Evolutionary conservation across 2,888 invertebrate genomes (phyloP).

Genomic region (Miltochrista miniata): DNA sequence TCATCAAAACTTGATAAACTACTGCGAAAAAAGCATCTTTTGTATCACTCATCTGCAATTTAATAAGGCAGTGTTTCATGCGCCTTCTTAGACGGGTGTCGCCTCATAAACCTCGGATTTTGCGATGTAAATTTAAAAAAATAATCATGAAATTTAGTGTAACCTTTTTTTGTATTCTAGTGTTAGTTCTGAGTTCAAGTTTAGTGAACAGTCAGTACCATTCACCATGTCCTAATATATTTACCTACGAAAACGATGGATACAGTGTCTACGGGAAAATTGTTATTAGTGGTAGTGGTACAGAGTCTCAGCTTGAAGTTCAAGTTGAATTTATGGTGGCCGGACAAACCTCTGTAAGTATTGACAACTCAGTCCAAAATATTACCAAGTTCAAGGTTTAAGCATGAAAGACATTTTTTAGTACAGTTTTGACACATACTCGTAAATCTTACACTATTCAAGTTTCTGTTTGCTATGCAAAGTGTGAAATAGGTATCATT

Average conservation of each 20-base stretch:
- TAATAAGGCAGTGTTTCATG: conserved; percentile 41
- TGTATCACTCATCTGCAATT: conserved; percentile 4
- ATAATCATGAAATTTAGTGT: conserved; percentile 35
- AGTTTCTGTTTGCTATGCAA: too few relatives aligned
- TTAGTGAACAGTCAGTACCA: conserved; percentile 47
- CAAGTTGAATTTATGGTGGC: conserved; percentile 60
- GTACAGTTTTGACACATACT: too few relatives aligned
- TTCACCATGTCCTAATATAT: conserved; percentile 64
- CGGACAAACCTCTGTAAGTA: conserved; percentile 52
- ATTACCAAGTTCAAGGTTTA: too few relatives aligned
- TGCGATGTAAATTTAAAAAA: conserved; percentile 21
- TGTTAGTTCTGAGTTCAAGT: conserved; percentile 41
- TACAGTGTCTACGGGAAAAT: conserved; percentile 53
- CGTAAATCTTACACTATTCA: too few relatives aligned
- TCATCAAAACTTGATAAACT: neutral
- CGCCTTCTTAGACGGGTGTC: conserved; percentile 44
- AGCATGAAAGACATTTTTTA: too few relatives aligned
- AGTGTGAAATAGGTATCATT: too few relatives aligned
- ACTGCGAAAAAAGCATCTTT: conserved; percentile 10
- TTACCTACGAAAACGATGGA: conserved; percentile 57
- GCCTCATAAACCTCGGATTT: conserved; percentile 26
- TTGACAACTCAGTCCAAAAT: neutral
- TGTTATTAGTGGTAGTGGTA: conserved; percentile 44
- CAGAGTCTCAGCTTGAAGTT: conserved; percentile 45
- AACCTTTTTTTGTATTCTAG: conserved; percentile 37